Percentiles rank a stretch among this genome's conserved stretches.
Evolutionary conservation across 2,888 invertebrate genomes (phyloP).

Genomic region (Eilema depressum): DNA sequence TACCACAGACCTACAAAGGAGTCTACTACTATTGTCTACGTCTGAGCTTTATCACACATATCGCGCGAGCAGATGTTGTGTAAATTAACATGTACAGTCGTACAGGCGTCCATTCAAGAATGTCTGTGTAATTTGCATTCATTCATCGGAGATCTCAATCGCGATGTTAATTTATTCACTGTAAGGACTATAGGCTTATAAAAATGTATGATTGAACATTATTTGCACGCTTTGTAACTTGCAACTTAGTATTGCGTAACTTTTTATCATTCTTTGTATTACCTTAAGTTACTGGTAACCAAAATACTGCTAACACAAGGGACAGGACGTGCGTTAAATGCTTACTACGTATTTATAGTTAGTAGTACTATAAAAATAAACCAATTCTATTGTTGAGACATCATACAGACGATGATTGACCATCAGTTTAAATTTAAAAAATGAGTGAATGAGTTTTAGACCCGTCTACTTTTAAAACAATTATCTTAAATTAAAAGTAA

Average conservation of each 20-base stretch:
- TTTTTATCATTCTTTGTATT: too few relatives aligned
- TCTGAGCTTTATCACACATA: neutral
- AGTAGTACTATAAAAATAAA: neutral
- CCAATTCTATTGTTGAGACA: neutral
- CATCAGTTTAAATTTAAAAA: neutral
- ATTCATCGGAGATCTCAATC: conserved; percentile 45
- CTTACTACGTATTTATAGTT: too few relatives aligned
- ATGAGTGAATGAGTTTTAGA: neutral
- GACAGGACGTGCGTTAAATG: too few relatives aligned
- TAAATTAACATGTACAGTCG: conserved; percentile 16
- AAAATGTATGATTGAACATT: conserved; percentile 34
- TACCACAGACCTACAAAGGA: neutral
- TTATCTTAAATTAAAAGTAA: conserved; percentile 27
- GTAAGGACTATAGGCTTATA: conserved; percentile 32
- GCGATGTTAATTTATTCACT: conserved; percentile 32
- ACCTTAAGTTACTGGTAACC: too few relatives aligned
- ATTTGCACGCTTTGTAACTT: conserved; percentile 1
- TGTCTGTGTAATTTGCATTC: conserved; percentile 45
- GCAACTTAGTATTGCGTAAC: neutral
- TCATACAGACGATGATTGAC: neutral
- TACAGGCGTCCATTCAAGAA: conserved; percentile 40
- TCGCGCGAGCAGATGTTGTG: neutral
- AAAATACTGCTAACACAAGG: neutral
- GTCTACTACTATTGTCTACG: conserved; percentile 1
- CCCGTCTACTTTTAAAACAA: neutral